Base-by-base conservation (phyloP, 2,113 vertebrate genomes). In the Esox niger region DNA sequence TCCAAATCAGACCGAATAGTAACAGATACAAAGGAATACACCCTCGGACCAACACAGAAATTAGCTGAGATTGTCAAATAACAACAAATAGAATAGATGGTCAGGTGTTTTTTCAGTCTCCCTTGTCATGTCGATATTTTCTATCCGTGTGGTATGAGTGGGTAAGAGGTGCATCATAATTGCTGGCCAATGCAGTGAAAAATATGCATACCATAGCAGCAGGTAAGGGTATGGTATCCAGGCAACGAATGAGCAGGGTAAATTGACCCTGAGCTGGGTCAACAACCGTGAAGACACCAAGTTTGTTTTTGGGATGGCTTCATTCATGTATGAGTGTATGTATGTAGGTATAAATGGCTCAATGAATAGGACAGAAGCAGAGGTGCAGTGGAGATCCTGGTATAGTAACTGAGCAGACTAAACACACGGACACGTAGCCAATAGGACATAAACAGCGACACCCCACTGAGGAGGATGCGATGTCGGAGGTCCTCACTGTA, bases 401-500 rank as follows among this genome's bases (percentile, higher is more conserved):
- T 21, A 56, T 58, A 68, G 57, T 62, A 63, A 6, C 30, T 64
- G 17, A 55, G 26, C 8, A 62, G 15, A 38, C 8, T 38, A 47
- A 5, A 43, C 15, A 9, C 1, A 35, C 21, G 54, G n/a, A 20
- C 3, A 29, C 6, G 38, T 32, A 52, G 47, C 46, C 52, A 46
- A 71, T 57, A 74, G 59, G 63, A 64, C 6, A 60, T n/a, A 38
- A 57, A 69, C 10, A 7, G 58, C 49, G 55, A 59, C 1, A 29
- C 54, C 54, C 49, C 66, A 72, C 68, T 77, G 73, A 75, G 57
- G 69, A 73, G 66, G 76, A 79, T 70, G 80, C 65, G 61, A 92
- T 92, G 90, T 77, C 88, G 61, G 69, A 88, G 33, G 83, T 79
- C 27, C 85, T 90, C 31, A 87, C 87, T 21, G 76, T 88, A 46